A percentile compares a stretch with the other conserved stretches of the same genome.
Evolutionary conservation across 2,888 invertebrate species (phyloP).

Genomic region (Portevinia maculata): DNA sequence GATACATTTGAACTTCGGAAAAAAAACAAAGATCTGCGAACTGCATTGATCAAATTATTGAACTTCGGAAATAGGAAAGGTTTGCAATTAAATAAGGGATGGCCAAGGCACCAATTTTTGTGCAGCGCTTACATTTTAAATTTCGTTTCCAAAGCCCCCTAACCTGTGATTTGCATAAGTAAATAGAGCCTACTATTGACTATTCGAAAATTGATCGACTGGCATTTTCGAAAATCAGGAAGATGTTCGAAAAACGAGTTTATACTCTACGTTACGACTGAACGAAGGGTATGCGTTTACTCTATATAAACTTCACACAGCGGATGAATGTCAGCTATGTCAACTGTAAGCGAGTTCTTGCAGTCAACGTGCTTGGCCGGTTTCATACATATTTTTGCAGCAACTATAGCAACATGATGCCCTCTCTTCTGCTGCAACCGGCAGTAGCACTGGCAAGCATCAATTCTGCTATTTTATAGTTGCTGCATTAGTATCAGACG

Average conservation of each 20-base stretch:
- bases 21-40: too few relatives aligned
- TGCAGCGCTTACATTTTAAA: too few relatives aligned
- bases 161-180: too few relatives aligned
- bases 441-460: constrained; percentile 42
- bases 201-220: too few relatives aligned
- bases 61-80: too few relatives aligned
- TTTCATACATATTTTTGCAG: constrained; percentile 56
- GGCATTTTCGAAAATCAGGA: too few relatives aligned
- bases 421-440: constrained; percentile 39
- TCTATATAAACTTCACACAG: constrained; percentile 24
- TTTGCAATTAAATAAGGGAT: too few relatives aligned
- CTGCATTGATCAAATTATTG: too few relatives aligned
- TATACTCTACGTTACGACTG: neutral
- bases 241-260: neutral
- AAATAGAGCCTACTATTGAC: too few relatives aligned
- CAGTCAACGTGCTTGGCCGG: constrained; percentile 63
- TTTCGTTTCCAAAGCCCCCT: too few relatives aligned
- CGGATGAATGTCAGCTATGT: constrained; percentile 67
- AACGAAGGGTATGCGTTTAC: constrained; percentile 1
- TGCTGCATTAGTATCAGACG: constrained; percentile 61
- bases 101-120: too few relatives aligned
- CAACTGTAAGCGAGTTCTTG: constrained; percentile 42
- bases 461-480: constrained; percentile 67
- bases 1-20: too few relatives aligned
- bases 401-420: constrained; percentile 51